Evolutionary conservation across 2,113 vertebrate genomes (phyloP).

Genomic region (Periophthalmus modestus): DNA sequence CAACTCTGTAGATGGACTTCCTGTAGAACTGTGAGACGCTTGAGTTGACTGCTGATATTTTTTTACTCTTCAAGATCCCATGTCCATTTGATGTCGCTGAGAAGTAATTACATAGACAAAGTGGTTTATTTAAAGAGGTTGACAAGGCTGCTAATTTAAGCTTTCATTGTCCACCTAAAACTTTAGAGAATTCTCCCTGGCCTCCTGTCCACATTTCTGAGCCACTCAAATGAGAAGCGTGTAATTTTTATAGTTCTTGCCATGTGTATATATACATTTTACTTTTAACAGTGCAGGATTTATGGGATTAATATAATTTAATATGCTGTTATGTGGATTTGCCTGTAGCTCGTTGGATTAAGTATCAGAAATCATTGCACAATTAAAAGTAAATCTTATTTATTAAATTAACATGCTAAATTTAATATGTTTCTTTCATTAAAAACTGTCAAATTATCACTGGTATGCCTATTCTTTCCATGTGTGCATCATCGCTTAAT

Average conservation of each 20-base stretch:
- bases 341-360: slow-evolving; percentile 71
- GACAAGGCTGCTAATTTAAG: slow-evolving; percentile 68
- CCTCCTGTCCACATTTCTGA: slow-evolving; percentile 73
- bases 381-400: slow-evolving; percentile 75
- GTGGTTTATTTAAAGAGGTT: slow-evolving; percentile 24
- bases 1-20: slow-evolving; percentile 62
- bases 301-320: slow-evolving; percentile 63
- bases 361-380: slow-evolving; percentile 70
- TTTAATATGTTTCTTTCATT: slow-evolving; percentile 67
- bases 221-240: slow-evolving; percentile 66
- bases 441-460: slow-evolving; percentile 57
- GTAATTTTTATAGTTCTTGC: slow-evolving; percentile 73
- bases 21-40: slow-evolving; percentile 66
- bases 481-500: neutral
- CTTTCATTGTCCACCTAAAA: slow-evolving; percentile 46
- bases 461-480: slow-evolving; percentile 13
- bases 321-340: slow-evolving; percentile 70
- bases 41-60: slow-evolving; percentile 56
- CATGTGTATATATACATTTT: slow-evolving; percentile 73
- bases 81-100: slow-evolving; percentile 30
- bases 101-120: slow-evolving; percentile 31
- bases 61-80: slow-evolving; percentile 43
- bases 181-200: slow-evolving; percentile 62
- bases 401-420: slow-evolving; percentile 78
- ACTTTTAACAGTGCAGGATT: slow-evolving; percentile 72